Conservation (phyloP, 2,797 vertebrate species). For the Peromyscus aztecus region DNA sequence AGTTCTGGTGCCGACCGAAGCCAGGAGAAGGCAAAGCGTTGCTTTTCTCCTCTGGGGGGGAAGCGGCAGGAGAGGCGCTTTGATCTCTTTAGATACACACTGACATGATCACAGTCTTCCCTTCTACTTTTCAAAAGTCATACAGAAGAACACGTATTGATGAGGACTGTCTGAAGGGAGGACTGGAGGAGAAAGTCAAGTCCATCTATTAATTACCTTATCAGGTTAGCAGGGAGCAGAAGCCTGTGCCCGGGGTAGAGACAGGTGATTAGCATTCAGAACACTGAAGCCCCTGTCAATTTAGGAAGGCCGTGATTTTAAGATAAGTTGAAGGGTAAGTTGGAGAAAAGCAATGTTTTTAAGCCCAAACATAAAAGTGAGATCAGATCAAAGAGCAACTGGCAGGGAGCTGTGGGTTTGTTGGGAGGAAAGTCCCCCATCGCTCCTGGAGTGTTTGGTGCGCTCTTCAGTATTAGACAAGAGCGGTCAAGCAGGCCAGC, state of each 20-base stretch:
- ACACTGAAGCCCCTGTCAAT: slow-evolving; percentile 18
- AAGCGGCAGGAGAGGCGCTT: slow-evolving; percentile 11
- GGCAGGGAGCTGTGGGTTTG: slow-evolving; percentile 51
- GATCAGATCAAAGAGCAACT: slow-evolving; percentile 58
- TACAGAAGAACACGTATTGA: neutral
- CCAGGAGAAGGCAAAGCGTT: slow-evolving; percentile 17
- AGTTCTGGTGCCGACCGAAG: slow-evolving; percentile 21
- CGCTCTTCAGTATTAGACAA: neutral
- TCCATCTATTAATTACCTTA: slow-evolving; percentile 67
- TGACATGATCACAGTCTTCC: neutral
- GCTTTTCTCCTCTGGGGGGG: slow-evolving; percentile 37
- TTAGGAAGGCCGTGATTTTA: slow-evolving; percentile 68
- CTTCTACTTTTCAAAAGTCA: neutral
- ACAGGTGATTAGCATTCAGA: slow-evolving; percentile 72
- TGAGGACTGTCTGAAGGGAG: neutral
- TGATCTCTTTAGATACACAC: slow-evolving; percentile 57
- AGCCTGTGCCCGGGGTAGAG: slow-evolving; percentile 45
- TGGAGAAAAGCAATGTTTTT: slow-evolving; percentile 53
- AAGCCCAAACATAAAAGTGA: slow-evolving; percentile 51
- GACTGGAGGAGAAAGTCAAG: slow-evolving; percentile 33
- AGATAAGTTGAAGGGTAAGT: slow-evolving; percentile 72
- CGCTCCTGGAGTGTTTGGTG: slow-evolving; percentile 14
- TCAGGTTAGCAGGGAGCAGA: slow-evolving; percentile 49
- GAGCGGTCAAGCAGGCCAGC: slow-evolving; percentile 30
- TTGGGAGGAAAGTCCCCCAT: slow-evolving; percentile 23